Evolutionary conservation across 2,888 invertebrate species (phyloP), one percentile per base, ranked within the genome.

Genomic region (Synanthedon formicaeformis): DNA sequence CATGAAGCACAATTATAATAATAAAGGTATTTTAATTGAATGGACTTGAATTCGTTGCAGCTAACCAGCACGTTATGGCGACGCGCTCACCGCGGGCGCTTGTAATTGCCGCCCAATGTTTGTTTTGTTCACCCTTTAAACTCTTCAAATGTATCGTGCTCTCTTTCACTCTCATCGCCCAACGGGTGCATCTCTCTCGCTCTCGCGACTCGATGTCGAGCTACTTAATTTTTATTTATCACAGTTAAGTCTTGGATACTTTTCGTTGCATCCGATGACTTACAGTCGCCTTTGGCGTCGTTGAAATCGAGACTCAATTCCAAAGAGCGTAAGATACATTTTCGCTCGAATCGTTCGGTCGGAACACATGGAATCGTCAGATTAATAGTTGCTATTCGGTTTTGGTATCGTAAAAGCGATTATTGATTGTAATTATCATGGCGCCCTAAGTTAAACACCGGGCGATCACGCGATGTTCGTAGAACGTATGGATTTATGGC

Each of bases 341-440:
- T 13, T 53, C 45, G 8, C 14, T 45, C 13, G 11, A 45, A 45
- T 49, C 52, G 54, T 54, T 51, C 53, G 8, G 53, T 54, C 51
- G 50, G 54, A 60, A 52, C 55, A 51, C 52, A 56, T 59, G 52
- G 57, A 61, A 62, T 66, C 64, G 61, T 62, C 67, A 67, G 71
- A 77, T 78, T 75, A 73, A 77, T 77, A 72, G 73, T 69, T 63
- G 68, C 64, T 67, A 71, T 74, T 71, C 69, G 59, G 66, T 75
- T 71, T 71, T 74, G 75, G 66, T 63, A 64, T 54, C 53, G 54
- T 64, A 67, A 66, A 69, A 65, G 63, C 65, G 68, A 73, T 81
- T 82, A 83, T 84, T 84, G 81, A 84, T 83, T 79, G 78, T 81
- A 83, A 81, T 83, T 79, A 82, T 78, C 73, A 78, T 79, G 76